Percentiles rank a stretch among this genome's conserved stretches.
Conservation (phyloP, 2,797 vertebrate species). For the Ambastaia sidthimunki region DNA sequence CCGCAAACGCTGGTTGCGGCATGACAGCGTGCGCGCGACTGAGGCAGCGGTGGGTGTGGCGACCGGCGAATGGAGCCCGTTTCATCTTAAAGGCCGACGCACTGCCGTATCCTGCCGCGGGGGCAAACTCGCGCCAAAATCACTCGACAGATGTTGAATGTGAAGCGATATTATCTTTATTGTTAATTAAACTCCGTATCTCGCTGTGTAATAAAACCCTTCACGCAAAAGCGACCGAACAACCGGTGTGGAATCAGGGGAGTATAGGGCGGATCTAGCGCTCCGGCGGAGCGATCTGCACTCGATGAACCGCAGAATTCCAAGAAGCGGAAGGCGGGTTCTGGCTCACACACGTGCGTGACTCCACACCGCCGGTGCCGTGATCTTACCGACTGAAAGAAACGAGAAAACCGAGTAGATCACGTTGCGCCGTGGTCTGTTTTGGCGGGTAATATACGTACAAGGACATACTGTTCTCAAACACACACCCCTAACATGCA, state of each 20-base stretch:
- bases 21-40: slow-evolving; percentile 41
- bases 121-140: slow-evolving; percentile 79
- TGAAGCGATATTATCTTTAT: not conserved
- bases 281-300: slow-evolving; percentile 6
- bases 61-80: not conserved
- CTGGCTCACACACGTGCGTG: slow-evolving; percentile 71
- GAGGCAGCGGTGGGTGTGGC: slow-evolving; percentile 76
- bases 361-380: slow-evolving; percentile 66
- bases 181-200: not conserved
- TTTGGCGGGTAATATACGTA: slow-evolving; percentile 30
- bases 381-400: slow-evolving; percentile 4
- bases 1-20: not conserved
- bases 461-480: slow-evolving; percentile 41
- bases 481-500: slow-evolving; percentile 13
- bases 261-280: not conserved
- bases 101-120: slow-evolving; percentile 63
- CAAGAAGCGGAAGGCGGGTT: slow-evolving; percentile 76
- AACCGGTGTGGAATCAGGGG: not conserved
- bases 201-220: slow-evolving; percentile 1
- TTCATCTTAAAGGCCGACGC: slow-evolving; percentile 55
- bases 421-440: slow-evolving; percentile 31
- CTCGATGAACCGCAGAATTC: slow-evolving; percentile 64
- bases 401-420: not conserved
- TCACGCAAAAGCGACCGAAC: not conserved
- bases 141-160: not conserved